phyloP scores from a whole-genome alignment of 2,888 invertebrate species.

The Lamellibrachia columna region DNA sequence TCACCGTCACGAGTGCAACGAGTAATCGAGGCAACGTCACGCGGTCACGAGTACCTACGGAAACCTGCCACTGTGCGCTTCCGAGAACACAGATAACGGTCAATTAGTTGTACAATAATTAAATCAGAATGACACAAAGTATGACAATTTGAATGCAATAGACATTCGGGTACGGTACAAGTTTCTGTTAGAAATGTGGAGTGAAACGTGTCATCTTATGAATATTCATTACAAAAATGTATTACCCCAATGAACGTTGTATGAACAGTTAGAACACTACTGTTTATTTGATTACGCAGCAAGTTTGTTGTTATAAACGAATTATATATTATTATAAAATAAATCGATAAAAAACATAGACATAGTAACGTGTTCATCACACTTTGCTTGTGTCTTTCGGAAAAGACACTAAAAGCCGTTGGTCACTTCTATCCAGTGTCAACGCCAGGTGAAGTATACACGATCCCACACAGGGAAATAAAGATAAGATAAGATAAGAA shows the following conservation, averaged over 20 bases:
- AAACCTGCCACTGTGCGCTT: background rate
- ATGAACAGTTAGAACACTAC: background rate
- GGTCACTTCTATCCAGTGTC: no score
- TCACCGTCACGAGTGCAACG: background rate
- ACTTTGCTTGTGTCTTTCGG: no score
- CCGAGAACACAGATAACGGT: background rate
- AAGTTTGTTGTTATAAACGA: background rate
- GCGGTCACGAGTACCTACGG: background rate
- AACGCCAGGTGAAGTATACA: no score
- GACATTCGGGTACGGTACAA: background rate
- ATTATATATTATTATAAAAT: no score
- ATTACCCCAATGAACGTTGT: background rate
- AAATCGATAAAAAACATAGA: no score
- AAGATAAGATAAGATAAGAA: no score
- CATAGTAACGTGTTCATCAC: no score
- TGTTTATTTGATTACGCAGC: background rate
- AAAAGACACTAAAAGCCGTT: no score
- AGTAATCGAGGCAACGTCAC: background rate
- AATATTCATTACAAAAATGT: conserved; percentile 3
- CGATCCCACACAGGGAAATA: no score
- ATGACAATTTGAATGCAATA: background rate
- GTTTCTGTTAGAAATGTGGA: background rate
- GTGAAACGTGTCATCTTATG: conserved; percentile 19
- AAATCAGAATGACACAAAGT: background rate
- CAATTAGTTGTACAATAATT: background rate